phyloP scores from a whole-genome alignment of 2,797 vertebrate species.

The Parauchenoglanis punctatus region DNA sequence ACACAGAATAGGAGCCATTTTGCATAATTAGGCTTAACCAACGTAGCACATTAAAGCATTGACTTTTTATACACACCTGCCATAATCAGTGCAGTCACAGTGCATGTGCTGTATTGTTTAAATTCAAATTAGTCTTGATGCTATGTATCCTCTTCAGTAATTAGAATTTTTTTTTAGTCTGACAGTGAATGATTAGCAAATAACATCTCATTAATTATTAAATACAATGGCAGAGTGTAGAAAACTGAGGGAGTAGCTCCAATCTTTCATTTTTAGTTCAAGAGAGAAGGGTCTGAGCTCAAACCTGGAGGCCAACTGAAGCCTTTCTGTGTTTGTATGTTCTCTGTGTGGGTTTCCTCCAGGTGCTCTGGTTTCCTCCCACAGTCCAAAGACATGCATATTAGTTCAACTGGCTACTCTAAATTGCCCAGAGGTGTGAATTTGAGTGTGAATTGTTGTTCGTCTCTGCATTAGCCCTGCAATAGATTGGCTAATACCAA shows the following conservation, averaged over 20 bases:
- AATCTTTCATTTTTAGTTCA: background rate
- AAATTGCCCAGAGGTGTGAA: no score
- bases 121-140: constrained; percentile 52
- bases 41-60: constrained; percentile 34
- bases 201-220: constrained; percentile 50
- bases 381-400: no score
- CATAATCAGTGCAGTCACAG: constrained; percentile 38
- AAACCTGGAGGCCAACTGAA: no score
- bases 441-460: no score
- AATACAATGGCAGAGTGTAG: constrained; percentile 18
- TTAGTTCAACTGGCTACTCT: no score
- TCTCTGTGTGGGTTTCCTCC: no score
- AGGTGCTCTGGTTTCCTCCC: no score
- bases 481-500: no score
- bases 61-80: constrained; percentile 43
- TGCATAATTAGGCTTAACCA: constrained; percentile 72
- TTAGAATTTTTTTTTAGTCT: constrained; percentile 38
- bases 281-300: no score
- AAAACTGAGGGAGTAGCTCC: constrained; percentile 17
- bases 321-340: no score
- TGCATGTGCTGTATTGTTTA: constrained; percentile 44
- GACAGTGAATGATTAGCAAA: constrained; percentile 46
- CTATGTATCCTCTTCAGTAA: constrained; percentile 36
- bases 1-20: constrained; percentile 66
- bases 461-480: no score